Conservation (phyloP, 2,888 invertebrate species). For the Sialis fuliginosa region DNA sequence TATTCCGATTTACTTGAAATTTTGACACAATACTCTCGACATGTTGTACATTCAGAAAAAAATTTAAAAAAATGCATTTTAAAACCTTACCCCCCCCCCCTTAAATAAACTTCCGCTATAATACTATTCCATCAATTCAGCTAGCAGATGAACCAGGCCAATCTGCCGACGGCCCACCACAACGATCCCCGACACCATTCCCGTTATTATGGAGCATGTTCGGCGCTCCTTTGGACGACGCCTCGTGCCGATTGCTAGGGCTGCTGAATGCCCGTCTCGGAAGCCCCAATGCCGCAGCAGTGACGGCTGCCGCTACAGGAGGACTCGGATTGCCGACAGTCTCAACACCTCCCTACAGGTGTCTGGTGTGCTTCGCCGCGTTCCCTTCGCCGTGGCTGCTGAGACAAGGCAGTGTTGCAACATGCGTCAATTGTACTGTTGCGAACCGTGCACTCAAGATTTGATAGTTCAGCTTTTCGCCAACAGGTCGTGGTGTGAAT, state of each 20-base stretch:
- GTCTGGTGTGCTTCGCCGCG: constrained; percentile 69
- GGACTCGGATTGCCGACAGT: constrained; percentile 28
- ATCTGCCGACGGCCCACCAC: constrained; percentile 17
- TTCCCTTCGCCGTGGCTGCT: constrained; percentile 78
- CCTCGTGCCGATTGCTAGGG: constrained; percentile 34
- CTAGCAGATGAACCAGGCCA: no score
- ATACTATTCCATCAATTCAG: no score
- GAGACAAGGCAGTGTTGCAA: constrained; percentile 70
- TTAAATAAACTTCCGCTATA: no score
- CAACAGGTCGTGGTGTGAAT: no score
- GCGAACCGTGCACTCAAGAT: no score
- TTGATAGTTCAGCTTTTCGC: no score
- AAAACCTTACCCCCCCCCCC: no score
- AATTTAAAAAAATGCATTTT: no score
- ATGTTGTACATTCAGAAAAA: no score
- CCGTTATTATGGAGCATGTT: constrained; percentile 32
- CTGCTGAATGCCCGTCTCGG: constrained; percentile 29
- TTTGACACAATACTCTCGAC: no score
- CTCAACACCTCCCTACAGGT: constrained; percentile 27
- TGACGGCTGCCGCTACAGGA: constrained; percentile 28
- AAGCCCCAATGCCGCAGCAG: constrained; percentile 19
- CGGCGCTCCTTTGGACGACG: constrained; percentile 26
- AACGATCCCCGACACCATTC: constrained; percentile 34
- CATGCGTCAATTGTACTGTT: constrained; percentile 35
- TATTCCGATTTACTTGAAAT: no score